Conservation (phyloP, 53 echinoderm and acorn worm species). For the Antedon mediterranea region DNA sequence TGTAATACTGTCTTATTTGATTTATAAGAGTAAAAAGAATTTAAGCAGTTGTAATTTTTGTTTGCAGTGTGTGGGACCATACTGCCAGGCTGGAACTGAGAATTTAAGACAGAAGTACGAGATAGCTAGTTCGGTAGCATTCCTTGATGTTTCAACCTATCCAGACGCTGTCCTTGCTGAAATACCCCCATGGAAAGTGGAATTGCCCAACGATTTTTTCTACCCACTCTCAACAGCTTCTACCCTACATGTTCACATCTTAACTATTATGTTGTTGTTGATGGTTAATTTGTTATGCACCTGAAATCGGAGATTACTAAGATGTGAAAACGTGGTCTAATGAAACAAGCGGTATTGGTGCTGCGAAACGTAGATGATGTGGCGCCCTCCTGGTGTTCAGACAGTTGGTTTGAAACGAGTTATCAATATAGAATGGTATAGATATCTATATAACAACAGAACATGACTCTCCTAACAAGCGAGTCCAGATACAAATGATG, state of each 20-base stretch:
- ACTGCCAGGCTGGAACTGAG: conserved; percentile 56
- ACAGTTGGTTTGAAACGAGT: too few relatives aligned
- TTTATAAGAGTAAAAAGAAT: too few relatives aligned
- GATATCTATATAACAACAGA: too few relatives aligned
- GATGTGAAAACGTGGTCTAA: too few relatives aligned
- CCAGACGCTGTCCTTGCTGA: conserved; percentile 52
- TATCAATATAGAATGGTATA: too few relatives aligned
- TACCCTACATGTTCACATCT: background rate
- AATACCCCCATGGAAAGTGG: conserved; percentile 52
- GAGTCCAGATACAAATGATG: too few relatives aligned
- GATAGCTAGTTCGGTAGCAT: conserved; percentile 59
- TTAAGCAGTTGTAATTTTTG: background rate
- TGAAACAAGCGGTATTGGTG: too few relatives aligned
- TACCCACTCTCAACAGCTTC: conserved; percentile 55
- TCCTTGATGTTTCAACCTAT: conserved; percentile 62
- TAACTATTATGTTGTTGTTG: background rate
- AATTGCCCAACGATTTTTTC: conserved; percentile 87
- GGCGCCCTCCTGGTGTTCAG: too few relatives aligned
- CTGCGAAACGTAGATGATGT: too few relatives aligned
- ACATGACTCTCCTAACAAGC: too few relatives aligned
- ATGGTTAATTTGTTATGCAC: background rate
- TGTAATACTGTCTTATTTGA: too few relatives aligned
- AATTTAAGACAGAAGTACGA: conserved; percentile 68
- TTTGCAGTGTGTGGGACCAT: conserved; percentile 71
- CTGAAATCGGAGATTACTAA: background rate